Evolutionary conservation across 2,888 invertebrate species (phyloP).

Genomic region (Leucozona laternaria): DNA sequence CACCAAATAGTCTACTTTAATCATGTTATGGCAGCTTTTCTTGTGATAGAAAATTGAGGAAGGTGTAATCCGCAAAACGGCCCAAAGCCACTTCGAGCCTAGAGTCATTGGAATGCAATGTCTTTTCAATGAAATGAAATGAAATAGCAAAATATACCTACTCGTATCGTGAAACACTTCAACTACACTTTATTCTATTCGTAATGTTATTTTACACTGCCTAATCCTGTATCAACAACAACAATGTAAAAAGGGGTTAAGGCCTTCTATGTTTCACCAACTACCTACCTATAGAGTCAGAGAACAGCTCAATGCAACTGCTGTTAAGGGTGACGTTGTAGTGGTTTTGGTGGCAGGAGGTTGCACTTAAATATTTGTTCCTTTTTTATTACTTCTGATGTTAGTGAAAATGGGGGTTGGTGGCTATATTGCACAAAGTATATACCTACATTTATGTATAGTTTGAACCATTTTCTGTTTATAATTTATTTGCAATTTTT

Average conservation of each 20-base stretch:
- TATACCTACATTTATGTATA: background rate
- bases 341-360: background rate
- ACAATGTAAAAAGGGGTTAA: constrained; percentile 56
- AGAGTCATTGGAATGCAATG: constrained; percentile 41
- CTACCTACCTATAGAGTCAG: background rate
- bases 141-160: constrained; percentile 24
- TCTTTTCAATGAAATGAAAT: background rate
- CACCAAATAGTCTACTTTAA: constrained; percentile 31
- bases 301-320: constrained; percentile 28
- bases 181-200: constrained; percentile 42
- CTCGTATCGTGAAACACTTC: constrained; percentile 1
- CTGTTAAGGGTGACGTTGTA: constrained; percentile 35
- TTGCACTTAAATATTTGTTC: constrained; percentile 10
- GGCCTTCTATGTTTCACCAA: constrained; percentile 50
- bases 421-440: background rate
- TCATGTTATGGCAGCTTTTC: constrained; percentile 63
- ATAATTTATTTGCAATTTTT: background rate
- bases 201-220: constrained; percentile 42
- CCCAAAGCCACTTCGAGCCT: constrained; percentile 9
- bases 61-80: constrained; percentile 55
- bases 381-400: constrained; percentile 1
- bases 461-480: background rate
- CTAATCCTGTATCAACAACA: constrained; percentile 37
- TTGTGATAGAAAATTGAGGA: constrained; percentile 24
- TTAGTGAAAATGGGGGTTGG: background rate